Base-by-base conservation (phyloP, 2,888 invertebrate genomes). In the Ornithoptera priamus region DNA sequence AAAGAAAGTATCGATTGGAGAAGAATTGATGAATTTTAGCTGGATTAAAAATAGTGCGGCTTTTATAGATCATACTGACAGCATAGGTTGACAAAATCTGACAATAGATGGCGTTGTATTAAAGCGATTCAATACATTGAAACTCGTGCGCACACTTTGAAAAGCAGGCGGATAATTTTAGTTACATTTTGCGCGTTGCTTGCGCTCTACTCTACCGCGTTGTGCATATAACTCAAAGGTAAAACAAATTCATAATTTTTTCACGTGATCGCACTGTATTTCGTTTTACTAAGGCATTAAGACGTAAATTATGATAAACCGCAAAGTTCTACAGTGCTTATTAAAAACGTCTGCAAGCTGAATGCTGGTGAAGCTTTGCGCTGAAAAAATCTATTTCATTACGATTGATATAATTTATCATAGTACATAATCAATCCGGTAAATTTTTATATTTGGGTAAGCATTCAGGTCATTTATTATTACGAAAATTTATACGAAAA, bases 141-240 rank as follows among this genome's bases (percentile, higher is more conserved):
- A 20, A 18, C 57, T 20, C 22, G 57, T 22, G 22, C 20, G 57
- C n/a, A 57, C 50, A 50, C 5, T 70, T 24, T 36, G 67, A 64
- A 57, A 75, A 69, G 73, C 75, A 70, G 72, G 75, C 71, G 78
- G 78, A 76, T 85, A 85, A 82, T 77, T 82, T 81, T 85, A 85
- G 85, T 77, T 72, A 75, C 72, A 76, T 74, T 74, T 74, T 74
- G 78, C 77, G 77, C 72, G 75, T 72, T 59, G 62, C 74, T 69
- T 63, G 72, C 75, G 74, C 65, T 63, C 71, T 60, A 59, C 65
- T 63, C 71, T 60, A 59, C 68, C 46, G 56, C 71, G 56, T 64
- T 68, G 73, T 76, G 72, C 75, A 67, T 70, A 61, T 30, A 64
- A 65, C 61, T 63, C 20, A 46, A 64, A 67, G 70, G 70, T 70